phyloP scores from a whole-genome alignment of 2,797 vertebrate species.

The Muraenolepis orangiensis region DNA sequence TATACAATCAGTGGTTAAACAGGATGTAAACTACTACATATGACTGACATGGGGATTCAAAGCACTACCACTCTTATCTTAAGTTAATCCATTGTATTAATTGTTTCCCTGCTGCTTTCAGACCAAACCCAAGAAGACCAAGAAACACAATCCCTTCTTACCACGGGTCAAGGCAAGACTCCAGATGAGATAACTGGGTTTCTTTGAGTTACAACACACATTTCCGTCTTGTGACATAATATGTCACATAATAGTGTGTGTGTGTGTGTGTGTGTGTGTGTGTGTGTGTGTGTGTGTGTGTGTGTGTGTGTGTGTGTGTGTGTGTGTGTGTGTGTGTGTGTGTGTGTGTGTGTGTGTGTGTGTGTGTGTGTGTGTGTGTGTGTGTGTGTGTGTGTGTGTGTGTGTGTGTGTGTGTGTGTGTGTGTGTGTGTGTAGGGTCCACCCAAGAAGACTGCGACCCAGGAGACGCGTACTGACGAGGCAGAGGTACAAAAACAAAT shows the following conservation, averaged over 20 bases:
- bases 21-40: too few species aligned
- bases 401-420: conserved; percentile 12
- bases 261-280: conserved; percentile 8
- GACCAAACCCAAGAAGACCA: conserved; percentile 55
- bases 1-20: too few species aligned
- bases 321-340: not conserved
- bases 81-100: not conserved
- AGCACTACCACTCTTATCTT: not conserved
- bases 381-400: conserved; percentile 13
- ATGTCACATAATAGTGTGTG: not conserved
- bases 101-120: conserved; percentile 25
- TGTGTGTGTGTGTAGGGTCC: conserved; percentile 45
- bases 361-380: conserved; percentile 8
- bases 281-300: conserved; percentile 13
- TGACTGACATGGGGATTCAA: not conserved
- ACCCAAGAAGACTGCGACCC: conserved; percentile 41
- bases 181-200: conserved; percentile 1
- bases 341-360: conserved; percentile 6
- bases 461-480: conserved; percentile 12
- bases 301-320: conserved; percentile 12
- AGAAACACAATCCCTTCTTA: conserved; percentile 66
- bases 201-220: not conserved
- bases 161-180: conserved; percentile 55
- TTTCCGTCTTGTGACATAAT: not conserved
- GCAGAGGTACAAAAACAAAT: conserved; percentile 44